phyloP scores from a whole-genome alignment of 2,797 vertebrate genomes.

The Acanthurus lineatus region DNA sequence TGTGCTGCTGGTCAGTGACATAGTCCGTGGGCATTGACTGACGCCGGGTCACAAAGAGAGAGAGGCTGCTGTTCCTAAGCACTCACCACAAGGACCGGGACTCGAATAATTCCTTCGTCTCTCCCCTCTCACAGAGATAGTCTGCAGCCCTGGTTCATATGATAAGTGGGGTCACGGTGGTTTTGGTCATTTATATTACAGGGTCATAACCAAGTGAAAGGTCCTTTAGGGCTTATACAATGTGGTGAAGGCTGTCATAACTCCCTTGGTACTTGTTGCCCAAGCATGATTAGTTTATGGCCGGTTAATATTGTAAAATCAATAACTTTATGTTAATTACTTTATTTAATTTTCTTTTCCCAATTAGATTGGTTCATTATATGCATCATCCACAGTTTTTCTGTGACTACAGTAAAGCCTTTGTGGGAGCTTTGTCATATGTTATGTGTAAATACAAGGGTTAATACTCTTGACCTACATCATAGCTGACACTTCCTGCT shows the following conservation, averaged over 20 bases:
- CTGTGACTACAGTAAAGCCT: background rate
- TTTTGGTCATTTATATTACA: background rate
- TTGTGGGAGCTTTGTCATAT: background rate
- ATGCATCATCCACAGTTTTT: background rate
- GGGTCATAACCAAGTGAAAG: background rate
- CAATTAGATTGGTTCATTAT: background rate
- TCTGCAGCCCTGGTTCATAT: background rate
- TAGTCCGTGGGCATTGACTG: conserved; percentile 37
- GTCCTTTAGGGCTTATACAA: background rate
- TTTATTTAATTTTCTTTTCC: background rate
- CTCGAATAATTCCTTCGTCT: conserved; percentile 13
- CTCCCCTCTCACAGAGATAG: conserved; percentile 7
- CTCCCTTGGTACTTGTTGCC: background rate
- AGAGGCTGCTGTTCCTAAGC: conserved; percentile 19
- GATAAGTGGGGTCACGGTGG: background rate
- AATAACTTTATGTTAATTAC: background rate
- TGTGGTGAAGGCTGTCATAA: background rate
- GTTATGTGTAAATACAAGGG: conserved; percentile 6
- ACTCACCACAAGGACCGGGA: background rate
- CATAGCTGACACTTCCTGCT: conserved; percentile 10
- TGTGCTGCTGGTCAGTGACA: conserved; percentile 58
- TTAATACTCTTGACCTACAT: conserved; percentile 7
- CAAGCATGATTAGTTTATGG: background rate
- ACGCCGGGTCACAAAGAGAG: conserved; percentile 2
- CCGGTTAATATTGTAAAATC: background rate